Base-by-base conservation (phyloP, 2,113 vertebrate genomes). In the Strix uralensis region DNA sequence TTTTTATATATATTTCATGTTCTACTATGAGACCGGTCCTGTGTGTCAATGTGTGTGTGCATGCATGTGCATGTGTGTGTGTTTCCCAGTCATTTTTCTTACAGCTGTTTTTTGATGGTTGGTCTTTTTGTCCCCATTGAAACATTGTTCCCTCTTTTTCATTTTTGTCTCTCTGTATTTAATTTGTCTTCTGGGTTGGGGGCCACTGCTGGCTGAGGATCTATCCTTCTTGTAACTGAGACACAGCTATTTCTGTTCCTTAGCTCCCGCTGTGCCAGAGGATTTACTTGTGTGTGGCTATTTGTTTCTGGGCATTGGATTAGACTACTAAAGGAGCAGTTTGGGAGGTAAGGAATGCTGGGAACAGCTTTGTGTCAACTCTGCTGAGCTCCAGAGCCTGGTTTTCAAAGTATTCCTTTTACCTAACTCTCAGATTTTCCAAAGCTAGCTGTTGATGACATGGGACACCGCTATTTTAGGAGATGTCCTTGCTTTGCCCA, bases 331-430 rank as follows among this genome's bases (percentile, higher is more conserved):
- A 87, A 87, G 51, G 40, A 94, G 81, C 81, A 5, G 23, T 96
- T 80, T 96, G 94, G 92, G 95, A 96, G 97, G 94, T 91, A 69
- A 94, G 70, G 88, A 96, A 97, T 94, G 88, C 84, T 88, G 69
- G 77, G 86, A 93, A 89, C 1, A 1, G 69, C 69, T 93, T 86
- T 69, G 34, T 86, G 83, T 79, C 69, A 89, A 80, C 77, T 72
- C 61, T 94, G 42, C 65, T 86, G 75, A 86, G 82, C 65, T 93
- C 52, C 65, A 72, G 57, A 17, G 71, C n/a, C 66, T 88, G 49
- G n/a, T 65, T 94, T 92, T 51, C 80, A 71, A 71, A 86, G 36
- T 16, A 12, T 84, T 36, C 21, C 36, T 87, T 92, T 74, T 44
- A 86, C 69, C 69, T 90, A 52, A 5, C 19, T 55, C 65, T 70